Percentiles rank a stretch among this genome's conserved stretches.
Conservation (phyloP, 2,113 vertebrate species). For the Lophotis ruficrista region DNA sequence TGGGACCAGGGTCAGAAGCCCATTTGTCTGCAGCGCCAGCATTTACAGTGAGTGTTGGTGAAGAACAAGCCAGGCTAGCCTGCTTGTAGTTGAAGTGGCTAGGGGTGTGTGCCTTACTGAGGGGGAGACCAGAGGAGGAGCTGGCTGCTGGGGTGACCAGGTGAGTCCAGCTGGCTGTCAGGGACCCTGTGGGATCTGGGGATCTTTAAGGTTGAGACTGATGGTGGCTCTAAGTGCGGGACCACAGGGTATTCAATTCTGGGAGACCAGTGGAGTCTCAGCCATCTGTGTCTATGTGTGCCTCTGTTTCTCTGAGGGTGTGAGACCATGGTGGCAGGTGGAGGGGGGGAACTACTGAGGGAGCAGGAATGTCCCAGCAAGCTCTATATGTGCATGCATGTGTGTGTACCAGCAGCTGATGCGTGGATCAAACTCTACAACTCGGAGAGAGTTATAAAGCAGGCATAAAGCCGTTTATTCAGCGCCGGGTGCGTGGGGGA, state of each 20-base stretch:
- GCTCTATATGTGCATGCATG: not conserved
- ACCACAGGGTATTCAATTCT: not conserved
- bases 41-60: not conserved
- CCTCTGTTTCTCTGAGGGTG: not conserved
- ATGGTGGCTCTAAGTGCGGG: not conserved
- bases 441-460: too few species aligned
- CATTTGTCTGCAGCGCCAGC: not conserved
- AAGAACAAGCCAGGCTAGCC: not conserved
- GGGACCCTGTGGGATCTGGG: not conserved
- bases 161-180: not conserved
- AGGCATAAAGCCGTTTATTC: too few species aligned
- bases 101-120: not conserved
- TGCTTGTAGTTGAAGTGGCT: not conserved
- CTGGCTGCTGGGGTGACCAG: not conserved
- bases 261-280: not conserved
- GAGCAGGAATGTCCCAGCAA: not conserved
- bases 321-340: not conserved
- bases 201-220: not conserved
- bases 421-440: too few species aligned
- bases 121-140: not conserved
- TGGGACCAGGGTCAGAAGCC: not conserved
- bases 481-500: too few species aligned
- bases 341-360: not conserved
- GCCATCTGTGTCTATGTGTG: not conserved
- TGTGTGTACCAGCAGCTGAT: not conserved